These are phyloP conservation scores for Micrastur ruficollis DNA, from an alignment of 2,797 vertebrate species.

Conservation along the genomic window DNA sequence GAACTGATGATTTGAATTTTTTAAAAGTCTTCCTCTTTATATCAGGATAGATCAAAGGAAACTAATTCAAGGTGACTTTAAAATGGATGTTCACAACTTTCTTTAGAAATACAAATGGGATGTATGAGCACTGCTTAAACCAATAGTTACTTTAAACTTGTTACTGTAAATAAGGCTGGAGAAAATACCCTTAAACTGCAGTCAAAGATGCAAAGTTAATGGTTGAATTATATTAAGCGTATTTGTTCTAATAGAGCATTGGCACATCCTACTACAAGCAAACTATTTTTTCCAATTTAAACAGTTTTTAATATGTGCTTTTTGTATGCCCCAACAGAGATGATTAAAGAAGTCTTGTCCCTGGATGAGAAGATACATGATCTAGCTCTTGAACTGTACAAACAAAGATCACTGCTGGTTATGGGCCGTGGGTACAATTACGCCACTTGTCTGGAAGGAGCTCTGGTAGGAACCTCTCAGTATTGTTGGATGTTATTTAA, in stretches of 20 bases:
- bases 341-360: conserved; percentile 88
- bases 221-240: background rate
- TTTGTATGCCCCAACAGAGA: conserved; percentile 71
- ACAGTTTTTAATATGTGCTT: background rate
- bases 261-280: background rate
- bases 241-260: background rate
- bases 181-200: background rate
- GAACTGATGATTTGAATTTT: background rate
- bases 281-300: background rate
- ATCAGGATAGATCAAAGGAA: background rate
- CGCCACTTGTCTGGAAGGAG: conserved; percentile 94
- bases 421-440: conserved; percentile 97
- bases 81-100: background rate
- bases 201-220: background rate
- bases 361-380: conserved; percentile 88
- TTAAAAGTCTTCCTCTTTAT: background rate
- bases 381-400: conserved; percentile 87
- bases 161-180: background rate
- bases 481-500: background rate
- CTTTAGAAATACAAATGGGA: background rate
- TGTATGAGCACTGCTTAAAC: background rate
- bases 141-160: background rate
- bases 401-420: conserved; percentile 89
- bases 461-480: conserved; percentile 83
- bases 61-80: background rate